Conservation (phyloP, 2,888 invertebrate species). For the Hemicrepidius hirtus region DNA sequence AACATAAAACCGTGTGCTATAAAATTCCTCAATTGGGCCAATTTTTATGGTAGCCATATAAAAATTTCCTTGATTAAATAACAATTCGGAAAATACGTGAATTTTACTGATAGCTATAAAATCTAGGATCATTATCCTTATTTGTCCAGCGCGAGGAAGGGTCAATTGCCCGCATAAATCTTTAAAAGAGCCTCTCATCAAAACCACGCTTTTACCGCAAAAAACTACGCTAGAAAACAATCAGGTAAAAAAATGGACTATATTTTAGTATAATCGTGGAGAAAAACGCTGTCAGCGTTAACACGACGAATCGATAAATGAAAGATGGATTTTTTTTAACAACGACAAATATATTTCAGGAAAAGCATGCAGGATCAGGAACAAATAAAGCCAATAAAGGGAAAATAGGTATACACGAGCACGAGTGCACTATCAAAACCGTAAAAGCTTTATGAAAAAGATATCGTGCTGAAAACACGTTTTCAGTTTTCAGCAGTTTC, state of each 20-base stretch:
- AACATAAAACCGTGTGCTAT: conserved; percentile 30
- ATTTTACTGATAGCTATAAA: conserved; percentile 39
- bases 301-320: conserved; percentile 4
- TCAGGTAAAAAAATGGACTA: conserved; percentile 24
- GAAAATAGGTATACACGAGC: conserved; percentile 35
- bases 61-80: conserved; percentile 42
- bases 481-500: conserved; percentile 52
- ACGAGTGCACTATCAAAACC: conserved; percentile 35
- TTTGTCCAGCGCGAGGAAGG: conserved; percentile 43
- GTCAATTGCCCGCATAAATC: conserved; percentile 48
- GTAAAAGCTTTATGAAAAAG: conserved; percentile 48
- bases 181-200: conserved; percentile 41
- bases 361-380: conserved; percentile 23
- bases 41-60: conserved; percentile 39
- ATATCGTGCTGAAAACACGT: conserved; percentile 46
- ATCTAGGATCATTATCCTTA: conserved; percentile 43
- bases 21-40: conserved; percentile 28
- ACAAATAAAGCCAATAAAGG: conserved; percentile 49
- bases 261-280: conserved; percentile 4
- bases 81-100: conserved; percentile 34
- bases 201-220: conserved; percentile 21
- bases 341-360: conserved; percentile 30
- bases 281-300: neutral
- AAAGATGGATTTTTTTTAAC: conserved; percentile 1
- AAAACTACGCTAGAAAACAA: conserved; percentile 4